phyloP scores from a whole-genome alignment of 2,113 vertebrate genomes.

The Paradisaea rubra region DNA sequence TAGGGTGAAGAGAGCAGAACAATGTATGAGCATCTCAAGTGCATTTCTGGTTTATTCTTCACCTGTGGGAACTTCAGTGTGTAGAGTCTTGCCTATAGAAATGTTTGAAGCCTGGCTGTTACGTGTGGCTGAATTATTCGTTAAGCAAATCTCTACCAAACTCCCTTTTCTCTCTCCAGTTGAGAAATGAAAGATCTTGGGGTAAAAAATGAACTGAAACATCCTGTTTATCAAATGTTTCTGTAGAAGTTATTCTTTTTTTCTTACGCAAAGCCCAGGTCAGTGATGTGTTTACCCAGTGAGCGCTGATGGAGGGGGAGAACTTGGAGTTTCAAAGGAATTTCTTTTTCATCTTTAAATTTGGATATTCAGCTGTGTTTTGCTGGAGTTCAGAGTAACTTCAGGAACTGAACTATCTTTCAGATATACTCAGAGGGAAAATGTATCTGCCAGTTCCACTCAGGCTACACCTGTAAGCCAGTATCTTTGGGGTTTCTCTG shows the following conservation, averaged over 20 bases:
- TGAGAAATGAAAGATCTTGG: neutral
- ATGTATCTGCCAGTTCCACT: neutral
- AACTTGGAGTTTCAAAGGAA: neutral
- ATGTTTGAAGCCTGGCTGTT: neutral
- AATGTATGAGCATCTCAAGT: neutral
- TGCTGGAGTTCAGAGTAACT: neutral
- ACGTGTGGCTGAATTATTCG: rapidly evolving
- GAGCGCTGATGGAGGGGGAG: neutral
- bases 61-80: neutral
- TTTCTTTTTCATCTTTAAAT: neutral
- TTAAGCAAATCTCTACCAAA: neutral
- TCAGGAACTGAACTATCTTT: neutral
- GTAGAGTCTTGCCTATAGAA: neutral
- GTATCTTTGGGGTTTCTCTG: neutral
- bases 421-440: neutral
- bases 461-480: slow-evolving; percentile 6
- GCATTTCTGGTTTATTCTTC: neutral
- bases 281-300: neutral
- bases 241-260: neutral
- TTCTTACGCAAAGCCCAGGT: neutral
- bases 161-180: neutral
- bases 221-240: neutral
- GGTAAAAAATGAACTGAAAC: neutral
- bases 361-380: neutral
- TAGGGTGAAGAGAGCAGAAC: neutral